Conservation (phyloP, 2,888 invertebrate species). For the Galeopsomyia nigrocyanea region DNA sequence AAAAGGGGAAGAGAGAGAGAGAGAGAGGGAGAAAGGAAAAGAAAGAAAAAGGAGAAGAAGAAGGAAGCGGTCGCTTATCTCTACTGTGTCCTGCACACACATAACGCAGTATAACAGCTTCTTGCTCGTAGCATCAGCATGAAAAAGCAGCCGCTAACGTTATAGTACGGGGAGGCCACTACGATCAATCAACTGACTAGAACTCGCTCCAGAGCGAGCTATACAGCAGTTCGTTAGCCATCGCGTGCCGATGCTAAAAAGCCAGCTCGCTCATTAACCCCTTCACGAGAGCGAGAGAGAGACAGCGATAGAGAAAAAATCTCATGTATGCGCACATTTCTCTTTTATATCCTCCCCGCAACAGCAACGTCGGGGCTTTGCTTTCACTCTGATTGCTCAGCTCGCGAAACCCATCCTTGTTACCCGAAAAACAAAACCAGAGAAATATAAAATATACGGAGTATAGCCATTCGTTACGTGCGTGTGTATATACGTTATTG, state of each 20-base stretch:
- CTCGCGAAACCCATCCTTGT: too few relatives aligned
- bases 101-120: too few relatives aligned
- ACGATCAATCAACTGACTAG: slow-evolving; percentile 23
- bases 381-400: slow-evolving; percentile 30
- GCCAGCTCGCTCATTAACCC: slow-evolving; percentile 27
- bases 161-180: background rate
- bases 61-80: too few relatives aligned
- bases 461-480: slow-evolving; percentile 18
- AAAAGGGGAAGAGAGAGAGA: too few relatives aligned
- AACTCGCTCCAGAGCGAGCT: too few relatives aligned
- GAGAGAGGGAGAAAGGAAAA: too few relatives aligned
- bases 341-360: background rate
- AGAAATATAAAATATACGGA: background rate
- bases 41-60: too few relatives aligned
- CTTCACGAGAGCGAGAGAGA: too few relatives aligned
- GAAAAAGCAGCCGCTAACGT: too few relatives aligned
- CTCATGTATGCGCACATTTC: background rate
- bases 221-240: slow-evolving; percentile 30
- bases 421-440: background rate
- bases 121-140: too few relatives aligned
- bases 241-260: slow-evolving; percentile 15
- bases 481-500: background rate
- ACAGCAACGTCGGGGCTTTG: background rate
- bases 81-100: too few relatives aligned
- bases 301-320: slow-evolving; percentile 29